Evolutionary conservation across 1,140 invertebrate species (phyloP), one percentile per base, ranked within the genome.

Genomic region (Drosophila kurseongensis): DNA sequence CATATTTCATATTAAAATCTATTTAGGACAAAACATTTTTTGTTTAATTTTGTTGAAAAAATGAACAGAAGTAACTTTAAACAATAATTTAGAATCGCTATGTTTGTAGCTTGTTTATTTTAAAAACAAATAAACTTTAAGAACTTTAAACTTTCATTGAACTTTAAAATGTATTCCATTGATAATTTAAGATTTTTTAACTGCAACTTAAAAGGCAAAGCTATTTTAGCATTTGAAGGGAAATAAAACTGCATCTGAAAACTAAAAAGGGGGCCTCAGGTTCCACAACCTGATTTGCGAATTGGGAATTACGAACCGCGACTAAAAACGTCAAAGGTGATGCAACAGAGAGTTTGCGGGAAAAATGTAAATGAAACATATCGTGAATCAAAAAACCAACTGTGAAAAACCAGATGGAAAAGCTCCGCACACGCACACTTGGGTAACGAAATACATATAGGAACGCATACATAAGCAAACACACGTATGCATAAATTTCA

Each of bases 401-500:
- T 72, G 55, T 14, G 35, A 72, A 73, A 72, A 60, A 60, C 47
- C 60, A 58, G 60, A 50, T 75, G 71, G 38, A 71, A 41, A 29
- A 75, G 10, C 71, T 32, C 38, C 48, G 9, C 38, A 48, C 10
- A 42, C 27, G 41, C 27, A 72, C 32, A 48, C n/a, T 16, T n/a
- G 7, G 45, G 47, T 4, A 51, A n/a, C 27, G 18, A 57, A 4
- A 51, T 18, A 38, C 13, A 16, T 57, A 40, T 36, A 4, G 38
- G 29, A 8, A 54, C 42, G 27, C 13, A 27, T 56, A 56, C 48
- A 48, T 50, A 40, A 50, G 45, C 54, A 72, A 35, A 57, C 72
- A 75, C 48, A 75, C 73, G 73, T 75, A 75, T 75, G 73, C 73
- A 75, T 88, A 88, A 84, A 88, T 88, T 88, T 88, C 60, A 88